phyloP scores from a whole-genome alignment of 2,888 invertebrate genomes.

The Lasioglossum vierecki region DNA sequence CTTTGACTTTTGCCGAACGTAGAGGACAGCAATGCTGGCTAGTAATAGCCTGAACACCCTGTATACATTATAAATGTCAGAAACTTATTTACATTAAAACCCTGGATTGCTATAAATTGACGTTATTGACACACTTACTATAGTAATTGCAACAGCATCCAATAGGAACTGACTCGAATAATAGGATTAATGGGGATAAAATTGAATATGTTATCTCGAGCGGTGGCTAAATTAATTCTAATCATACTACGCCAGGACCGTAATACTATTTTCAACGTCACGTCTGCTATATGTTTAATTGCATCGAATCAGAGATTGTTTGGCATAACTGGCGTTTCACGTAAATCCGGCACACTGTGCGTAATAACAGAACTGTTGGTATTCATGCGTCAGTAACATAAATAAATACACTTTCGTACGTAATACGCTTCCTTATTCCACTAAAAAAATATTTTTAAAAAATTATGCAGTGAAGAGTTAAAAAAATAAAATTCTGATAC shows the following conservation, averaged over 20 bases:
- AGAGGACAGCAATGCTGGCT: too few species aligned
- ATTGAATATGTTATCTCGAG: constrained; percentile 6
- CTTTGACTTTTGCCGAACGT: too few species aligned
- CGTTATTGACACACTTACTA: not conserved
- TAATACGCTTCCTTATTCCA: not conserved
- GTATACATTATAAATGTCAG: not conserved
- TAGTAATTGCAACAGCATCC: not conserved
- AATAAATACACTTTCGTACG: not conserved
- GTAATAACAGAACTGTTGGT: not conserved
- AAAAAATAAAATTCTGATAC: not conserved
- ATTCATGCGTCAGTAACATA: not conserved
- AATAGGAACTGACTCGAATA: not conserved
- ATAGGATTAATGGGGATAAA: not conserved
- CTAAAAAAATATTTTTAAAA: not conserved
- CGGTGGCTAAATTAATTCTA: not conserved
- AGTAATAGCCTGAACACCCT: too few species aligned
- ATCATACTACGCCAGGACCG: not conserved
- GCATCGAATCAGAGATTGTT: not conserved
- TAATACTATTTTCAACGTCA: not conserved
- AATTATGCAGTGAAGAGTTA: too few species aligned
- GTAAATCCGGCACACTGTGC: not conserved
- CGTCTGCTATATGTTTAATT: constrained; percentile 1
- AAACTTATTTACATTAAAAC: not conserved
- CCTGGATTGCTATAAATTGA: not conserved
- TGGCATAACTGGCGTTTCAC: not conserved